Base-by-base conservation (phyloP, 2,113 vertebrate species). In the Callopanchax toddi region DNA sequence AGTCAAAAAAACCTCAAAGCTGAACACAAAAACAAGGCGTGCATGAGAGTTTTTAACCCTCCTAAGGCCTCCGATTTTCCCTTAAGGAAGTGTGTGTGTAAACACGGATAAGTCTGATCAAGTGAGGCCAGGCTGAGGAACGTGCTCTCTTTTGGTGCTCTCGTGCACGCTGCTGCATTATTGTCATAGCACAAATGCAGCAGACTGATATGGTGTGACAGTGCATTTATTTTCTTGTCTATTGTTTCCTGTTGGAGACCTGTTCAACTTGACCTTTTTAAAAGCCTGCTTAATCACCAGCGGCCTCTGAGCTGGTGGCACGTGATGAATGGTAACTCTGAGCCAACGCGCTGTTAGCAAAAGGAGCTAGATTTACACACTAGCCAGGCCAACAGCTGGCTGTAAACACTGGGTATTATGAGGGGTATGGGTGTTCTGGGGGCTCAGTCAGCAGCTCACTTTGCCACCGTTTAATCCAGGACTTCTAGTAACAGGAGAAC, bases 31-130 rank as follows among this genome's bases (percentile, higher is more conserved):
- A 23, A 50, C 52, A 79, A 60, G 37, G 55, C 43, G 1, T 55
- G 42, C 21, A 64, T 43, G 49, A 36, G 45, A 73, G 49, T 40
- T 32, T 73, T 57, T 79, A 53, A 79, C 56, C 81, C 69, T 48
- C 48, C 9, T 54, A 58, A 62, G 58, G 60, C 74, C 52, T 66
- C 66, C 60, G 16, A 59, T 80, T 55, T 72, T 55, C 68, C 26
- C 71, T 26, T 1, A 17, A 84, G 62, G 60, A 60, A 51, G 46
- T 70, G 58, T 72, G 46, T 36, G 68, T 78, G 53, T 79, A 67
- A 74, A 83, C 49, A 62, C 4, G 4, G 83, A 83, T 46, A 79
- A 68, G 71, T 81, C 61, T 73, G 46, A 72, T 53, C 65, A 53
- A 75, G 64, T 54, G 49, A 60, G 58, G 45, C n/a, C 68, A 55